Evolutionary conservation across 2,797 vertebrate species (phyloP), one percentile per base, ranked within the genome.

Genomic region (Sebastes matsubarae): DNA sequence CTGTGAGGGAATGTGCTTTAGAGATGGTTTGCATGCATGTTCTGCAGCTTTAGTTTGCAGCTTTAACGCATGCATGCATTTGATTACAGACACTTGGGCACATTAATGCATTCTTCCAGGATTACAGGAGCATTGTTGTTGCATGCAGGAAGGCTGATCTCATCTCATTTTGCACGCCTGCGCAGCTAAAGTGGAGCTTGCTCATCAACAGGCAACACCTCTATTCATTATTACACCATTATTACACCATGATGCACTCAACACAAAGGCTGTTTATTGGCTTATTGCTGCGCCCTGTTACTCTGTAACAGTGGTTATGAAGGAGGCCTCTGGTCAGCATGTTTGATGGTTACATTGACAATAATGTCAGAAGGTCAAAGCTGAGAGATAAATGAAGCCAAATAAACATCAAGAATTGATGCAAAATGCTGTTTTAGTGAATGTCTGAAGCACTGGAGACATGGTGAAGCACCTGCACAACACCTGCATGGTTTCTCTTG

Each of bases 81-180:
- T 10, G 27, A 74, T 52, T 24, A 13, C 25, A 34, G 20, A 18
- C 66, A 38, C 5, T 8, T 1, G 30, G 14, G 1, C 13, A 25
- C 12, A 32, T 52, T 8, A 2, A 55, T 8, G 2, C 8, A 55
- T 52, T 50, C 18, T 36, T 52, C 2, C 27, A 81, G 38, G 72
- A 55, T 59, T 42, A 14, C 13, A 10, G 10, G 3, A 27, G 16
- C 54, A 14, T 82, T 91, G 82, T 86, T 87, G 54, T 87, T 80
- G 82, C 68, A 11, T 29, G 67, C n/a, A 25, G 27, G 29, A 42
- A 42, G 32, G 64, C 68, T 77, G 32, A 70, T 76, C 75, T 80
- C 76, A 78, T 85, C 79, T 70, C 58, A 27, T 55, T 55, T 30
- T 72, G 77, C 83, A 86, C 90, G 90, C 92, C 78, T 92, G 89